These are phyloP conservation scores for Diadophis punctatus DNA, from an alignment of 2,113 vertebrate genomes.

Conservation along the genomic window DNA sequence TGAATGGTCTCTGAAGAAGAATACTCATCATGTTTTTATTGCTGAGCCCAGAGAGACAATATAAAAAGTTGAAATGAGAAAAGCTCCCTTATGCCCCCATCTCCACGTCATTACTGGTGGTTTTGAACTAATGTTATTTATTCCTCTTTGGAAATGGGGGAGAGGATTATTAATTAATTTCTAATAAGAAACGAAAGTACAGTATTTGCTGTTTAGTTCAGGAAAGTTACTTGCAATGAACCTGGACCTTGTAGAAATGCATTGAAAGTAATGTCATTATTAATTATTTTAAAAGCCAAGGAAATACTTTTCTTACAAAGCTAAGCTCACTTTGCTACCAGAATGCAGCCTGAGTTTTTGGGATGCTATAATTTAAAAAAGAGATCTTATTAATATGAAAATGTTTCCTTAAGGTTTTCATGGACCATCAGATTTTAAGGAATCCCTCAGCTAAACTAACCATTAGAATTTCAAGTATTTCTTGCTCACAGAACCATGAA, in stretches of 20 bases:
- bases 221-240: background rate
- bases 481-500: slow-evolving; percentile 2
- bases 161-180: background rate
- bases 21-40: too few species aligned
- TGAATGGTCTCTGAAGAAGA: background rate
- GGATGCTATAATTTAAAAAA: slow-evolving; percentile 4
- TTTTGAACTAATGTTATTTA: background rate
- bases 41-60: background rate
- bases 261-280: background rate
- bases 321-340: background rate
- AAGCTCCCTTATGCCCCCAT: background rate
- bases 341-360: slow-evolving; percentile 5
- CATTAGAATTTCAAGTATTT: slow-evolving; percentile 29
- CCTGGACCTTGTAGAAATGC: background rate
- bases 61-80: background rate
- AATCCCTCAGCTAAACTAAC: slow-evolving; percentile 34
- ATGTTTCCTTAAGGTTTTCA: slow-evolving; percentile 28
- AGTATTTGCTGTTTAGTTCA: background rate
- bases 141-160: background rate
- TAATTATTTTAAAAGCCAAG: background rate
- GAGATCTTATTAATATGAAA: slow-evolving; percentile 20
- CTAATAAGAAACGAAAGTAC: background rate
- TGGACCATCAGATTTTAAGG: slow-evolving; percentile 22
- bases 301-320: background rate
- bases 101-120: background rate